A percentile compares a stretch with the other conserved stretches of the same genome.
Conservation (phyloP, 2,113 vertebrate species). For the Hippocampus abdominalis region DNA sequence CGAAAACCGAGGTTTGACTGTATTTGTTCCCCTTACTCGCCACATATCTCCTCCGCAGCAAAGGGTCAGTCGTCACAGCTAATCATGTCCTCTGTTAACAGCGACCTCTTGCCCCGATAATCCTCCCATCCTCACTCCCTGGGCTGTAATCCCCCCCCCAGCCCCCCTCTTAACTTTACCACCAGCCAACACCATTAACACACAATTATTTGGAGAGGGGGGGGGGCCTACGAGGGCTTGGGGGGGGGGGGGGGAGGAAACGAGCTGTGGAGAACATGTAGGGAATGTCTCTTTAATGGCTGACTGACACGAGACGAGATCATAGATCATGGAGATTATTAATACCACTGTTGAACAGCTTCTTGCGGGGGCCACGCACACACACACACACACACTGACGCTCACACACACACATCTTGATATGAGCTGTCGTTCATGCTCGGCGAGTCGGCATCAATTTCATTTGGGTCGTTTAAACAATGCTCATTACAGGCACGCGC, state of each 20-base stretch:
- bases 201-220: constrained; percentile 65
- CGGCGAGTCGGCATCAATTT: constrained; percentile 66
- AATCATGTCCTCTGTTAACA: constrained; percentile 60
- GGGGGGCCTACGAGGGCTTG: constrained; percentile 8
- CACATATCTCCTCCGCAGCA: constrained; percentile 17
- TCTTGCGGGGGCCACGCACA: constrained; percentile 36
- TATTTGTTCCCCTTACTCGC: constrained; percentile 25
- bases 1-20: too few relatives aligned
- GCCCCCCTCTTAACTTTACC: constrained; percentile 22
- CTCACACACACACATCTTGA: constrained; percentile 56
- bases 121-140: constrained; percentile 34
- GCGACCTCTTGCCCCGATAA: constrained; percentile 58
- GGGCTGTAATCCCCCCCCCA: constrained; percentile 31
- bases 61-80: constrained; percentile 52
- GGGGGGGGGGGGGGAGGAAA: constrained; percentile 52
- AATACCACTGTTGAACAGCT: constrained; percentile 67
- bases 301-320: constrained; percentile 70
- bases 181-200: constrained; percentile 65
- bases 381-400: constrained; percentile 26
- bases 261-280: constrained; percentile 71
- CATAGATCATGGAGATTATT: constrained; percentile 73
- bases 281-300: constrained; percentile 61
- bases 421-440: constrained; percentile 67
- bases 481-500: constrained; percentile 57
- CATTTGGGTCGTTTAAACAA: constrained; percentile 69